These are phyloP conservation scores for Alsophila aescularia DNA, from an alignment of 2,888 invertebrate species.

Conservation along the genomic window DNA sequence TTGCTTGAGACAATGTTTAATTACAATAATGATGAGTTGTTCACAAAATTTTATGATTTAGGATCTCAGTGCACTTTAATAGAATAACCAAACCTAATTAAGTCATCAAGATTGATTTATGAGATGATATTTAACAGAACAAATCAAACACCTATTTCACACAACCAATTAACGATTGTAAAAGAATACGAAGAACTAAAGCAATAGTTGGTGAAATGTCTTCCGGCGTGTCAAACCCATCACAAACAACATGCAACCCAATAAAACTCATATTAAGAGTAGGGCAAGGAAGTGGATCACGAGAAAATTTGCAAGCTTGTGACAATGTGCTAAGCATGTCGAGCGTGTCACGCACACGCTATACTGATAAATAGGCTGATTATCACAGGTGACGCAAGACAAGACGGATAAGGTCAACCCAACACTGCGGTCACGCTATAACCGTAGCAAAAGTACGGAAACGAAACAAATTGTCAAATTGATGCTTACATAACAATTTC, in stretches of 20 bases:
- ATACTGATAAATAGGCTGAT: slow-evolving; percentile 59
- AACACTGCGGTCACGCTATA: slow-evolving; percentile 43
- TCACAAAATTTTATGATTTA: not conserved
- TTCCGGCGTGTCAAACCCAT: slow-evolving; percentile 24
- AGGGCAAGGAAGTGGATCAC: slow-evolving; percentile 55
- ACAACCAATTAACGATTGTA: not conserved
- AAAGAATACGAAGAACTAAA: slow-evolving; percentile 9
- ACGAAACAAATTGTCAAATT: slow-evolving; percentile 54
- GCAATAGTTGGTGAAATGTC: not conserved
- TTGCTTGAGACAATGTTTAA: not conserved
- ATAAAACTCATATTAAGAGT: slow-evolving; percentile 35
- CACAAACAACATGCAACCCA: slow-evolving; percentile 34
- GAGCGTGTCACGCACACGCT: slow-evolving; percentile 52
- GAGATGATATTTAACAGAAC: slow-evolving; percentile 2
- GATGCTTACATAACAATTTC: slow-evolving; percentile 54
- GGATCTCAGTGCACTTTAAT: not conserved
- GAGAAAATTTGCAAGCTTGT: slow-evolving; percentile 59
- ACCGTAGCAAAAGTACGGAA: slow-evolving; percentile 45
- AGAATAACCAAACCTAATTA: slow-evolving; percentile 2
- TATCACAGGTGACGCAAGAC: slow-evolving; percentile 57
- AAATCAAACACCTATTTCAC: slow-evolving; percentile 5
- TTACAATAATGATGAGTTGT: not conserved
- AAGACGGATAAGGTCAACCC: slow-evolving; percentile 54
- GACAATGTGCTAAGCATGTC: slow-evolving; percentile 59
- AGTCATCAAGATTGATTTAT: slow-evolving; percentile 3